Evolutionary conservation across 2,888 invertebrate species (phyloP).

Genomic region (Cryptocheilus praepositus): DNA sequence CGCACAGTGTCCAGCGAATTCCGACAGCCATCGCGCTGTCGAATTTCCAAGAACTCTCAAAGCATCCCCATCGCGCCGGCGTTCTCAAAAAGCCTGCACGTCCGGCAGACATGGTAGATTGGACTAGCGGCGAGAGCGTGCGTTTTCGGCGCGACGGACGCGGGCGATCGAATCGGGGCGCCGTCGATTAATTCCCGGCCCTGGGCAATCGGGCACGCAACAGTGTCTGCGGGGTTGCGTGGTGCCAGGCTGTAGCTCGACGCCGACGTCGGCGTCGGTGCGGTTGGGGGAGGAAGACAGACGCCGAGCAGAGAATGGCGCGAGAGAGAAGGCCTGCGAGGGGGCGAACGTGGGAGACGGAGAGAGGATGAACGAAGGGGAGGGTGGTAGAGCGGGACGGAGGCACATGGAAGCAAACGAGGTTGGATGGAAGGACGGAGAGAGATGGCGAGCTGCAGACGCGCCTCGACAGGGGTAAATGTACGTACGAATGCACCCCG

Average conservation of each 20-base stretch:
- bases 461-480: conserved; percentile 64
- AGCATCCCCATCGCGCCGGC: too few relatives aligned
- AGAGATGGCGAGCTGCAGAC: conserved; percentile 45
- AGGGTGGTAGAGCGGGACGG: conserved; percentile 17
- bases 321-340: conserved; percentile 8
- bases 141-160: background rate
- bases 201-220: conserved; percentile 34
- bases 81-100: too few relatives aligned
- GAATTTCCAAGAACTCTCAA: too few relatives aligned
- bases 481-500: conserved; percentile 70
- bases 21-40: too few relatives aligned
- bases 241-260: conserved; percentile 20
- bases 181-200: conserved; percentile 25
- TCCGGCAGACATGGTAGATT: too few relatives aligned
- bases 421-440: conserved; percentile 7
- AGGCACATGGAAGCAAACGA: conserved; percentile 21
- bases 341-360: conserved; percentile 9
- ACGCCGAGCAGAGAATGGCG: background rate
- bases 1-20: too few relatives aligned
- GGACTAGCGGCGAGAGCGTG: too few relatives aligned
- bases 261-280: conserved; percentile 10
- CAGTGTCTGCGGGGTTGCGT: conserved; percentile 33
- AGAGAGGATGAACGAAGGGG: conserved; percentile 21
- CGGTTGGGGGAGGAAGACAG: background rate
- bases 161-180: conserved; percentile 5